Evolutionary conservation across 1,140 invertebrate species (phyloP).

Genomic region (Kradibia gibbosae): DNA sequence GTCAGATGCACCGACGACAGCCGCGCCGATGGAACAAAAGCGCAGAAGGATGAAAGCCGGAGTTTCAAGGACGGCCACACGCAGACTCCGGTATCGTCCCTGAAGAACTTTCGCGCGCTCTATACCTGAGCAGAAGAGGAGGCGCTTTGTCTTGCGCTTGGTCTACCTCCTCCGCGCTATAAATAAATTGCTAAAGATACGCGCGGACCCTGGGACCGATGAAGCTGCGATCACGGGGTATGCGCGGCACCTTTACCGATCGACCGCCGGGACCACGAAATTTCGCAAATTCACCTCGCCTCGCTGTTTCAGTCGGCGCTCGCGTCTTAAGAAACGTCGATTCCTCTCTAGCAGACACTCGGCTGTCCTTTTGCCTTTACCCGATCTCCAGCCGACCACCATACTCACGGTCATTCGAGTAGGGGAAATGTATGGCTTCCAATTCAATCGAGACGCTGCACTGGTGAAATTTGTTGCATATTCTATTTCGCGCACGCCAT

Average conservation of each 20-base stretch:
- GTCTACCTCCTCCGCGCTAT: slow-evolving; percentile 30
- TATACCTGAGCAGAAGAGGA: background rate
- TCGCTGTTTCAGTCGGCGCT: background rate
- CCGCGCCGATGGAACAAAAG: slow-evolving; percentile 32
- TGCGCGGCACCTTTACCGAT: slow-evolving; percentile 13
- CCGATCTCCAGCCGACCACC: background rate
- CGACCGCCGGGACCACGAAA: background rate
- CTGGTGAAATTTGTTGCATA: too few relatives aligned
- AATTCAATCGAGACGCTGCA: too few relatives aligned
- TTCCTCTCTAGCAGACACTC: background rate
- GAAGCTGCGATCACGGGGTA: background rate
- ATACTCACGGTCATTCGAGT: background rate
- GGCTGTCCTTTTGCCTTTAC: background rate
- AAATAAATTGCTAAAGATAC: slow-evolving; percentile 39
- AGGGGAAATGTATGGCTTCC: too few relatives aligned
- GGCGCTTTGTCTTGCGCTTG: slow-evolving; percentile 44
- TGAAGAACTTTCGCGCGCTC: slow-evolving; percentile 39
- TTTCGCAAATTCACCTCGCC: background rate
- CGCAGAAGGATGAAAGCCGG: background rate
- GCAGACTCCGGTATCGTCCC: slow-evolving; percentile 30
- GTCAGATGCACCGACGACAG: slow-evolving; percentile 2
- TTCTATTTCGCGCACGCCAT: too few relatives aligned
- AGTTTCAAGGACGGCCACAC: slow-evolving; percentile 45
- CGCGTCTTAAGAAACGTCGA: background rate
- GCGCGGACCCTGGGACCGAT: too few relatives aligned